These are phyloP conservation scores for Cantharis rufa DNA, from an alignment of 2,888 invertebrate species.

Conservation along the genomic window DNA sequence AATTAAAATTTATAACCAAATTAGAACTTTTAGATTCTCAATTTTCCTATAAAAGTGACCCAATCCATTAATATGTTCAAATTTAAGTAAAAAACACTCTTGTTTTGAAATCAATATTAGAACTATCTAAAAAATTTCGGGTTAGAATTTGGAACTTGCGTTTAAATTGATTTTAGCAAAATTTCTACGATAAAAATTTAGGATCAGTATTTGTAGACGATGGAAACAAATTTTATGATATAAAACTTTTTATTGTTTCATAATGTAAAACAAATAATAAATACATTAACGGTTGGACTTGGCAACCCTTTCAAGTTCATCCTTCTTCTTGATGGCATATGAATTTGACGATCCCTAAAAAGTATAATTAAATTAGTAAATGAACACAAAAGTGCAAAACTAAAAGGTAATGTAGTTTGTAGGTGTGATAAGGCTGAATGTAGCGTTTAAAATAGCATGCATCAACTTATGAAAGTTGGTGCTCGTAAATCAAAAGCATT, in stretches of 20 bases:
- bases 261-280: neutral
- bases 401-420: too few species aligned
- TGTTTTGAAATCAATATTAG: too few species aligned
- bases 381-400: neutral
- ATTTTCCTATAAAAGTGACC: too few species aligned
- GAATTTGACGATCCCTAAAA: conserved; percentile 95
- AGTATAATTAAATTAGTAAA: conserved; percentile 26
- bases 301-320: conserved; percentile 99
- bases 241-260: neutral
- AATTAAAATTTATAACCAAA: too few species aligned
- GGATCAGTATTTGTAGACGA: too few species aligned
- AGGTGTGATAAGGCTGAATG: neutral
- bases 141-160: too few species aligned
- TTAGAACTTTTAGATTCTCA: too few species aligned
- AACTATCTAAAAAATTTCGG: too few species aligned
- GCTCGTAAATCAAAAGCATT: conserved; percentile 13
- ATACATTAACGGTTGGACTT: conserved; percentile 97
- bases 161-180: too few species aligned
- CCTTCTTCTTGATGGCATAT: conserved; percentile 99
- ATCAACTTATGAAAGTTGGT: neutral
- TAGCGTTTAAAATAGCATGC: neutral
- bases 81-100: too few species aligned
- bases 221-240: neutral
- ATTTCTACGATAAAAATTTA: too few species aligned
- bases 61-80: too few species aligned